A percentile compares a stretch with the other conserved stretches of the same genome.
phyloP scores from a whole-genome alignment of 2,113 vertebrate species.

The Salvelinus alpinus region DNA sequence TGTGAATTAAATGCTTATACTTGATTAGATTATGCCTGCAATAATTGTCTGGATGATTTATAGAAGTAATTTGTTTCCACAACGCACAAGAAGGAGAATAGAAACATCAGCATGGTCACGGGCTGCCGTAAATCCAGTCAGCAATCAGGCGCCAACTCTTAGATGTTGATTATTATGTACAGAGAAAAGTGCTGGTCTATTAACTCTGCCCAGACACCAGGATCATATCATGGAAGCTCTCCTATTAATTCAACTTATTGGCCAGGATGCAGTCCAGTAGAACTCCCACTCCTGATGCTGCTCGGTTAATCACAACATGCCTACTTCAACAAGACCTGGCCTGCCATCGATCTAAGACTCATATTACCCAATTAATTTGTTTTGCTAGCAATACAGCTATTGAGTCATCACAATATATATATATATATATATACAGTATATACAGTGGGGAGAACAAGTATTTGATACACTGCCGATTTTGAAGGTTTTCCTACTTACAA shows the following conservation, averaged over 20 bases:
- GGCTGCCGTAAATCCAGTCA: slow-evolving; percentile 14
- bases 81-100: slow-evolving; percentile 39
- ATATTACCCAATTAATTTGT: neutral
- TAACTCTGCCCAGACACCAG: slow-evolving; percentile 18
- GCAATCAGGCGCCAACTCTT: neutral
- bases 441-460: too few relatives aligned
- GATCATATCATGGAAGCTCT: slow-evolving; percentile 37
- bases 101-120: slow-evolving; percentile 48
- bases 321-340: neutral
- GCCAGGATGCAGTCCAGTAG: neutral
- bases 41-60: slow-evolving; percentile 76
- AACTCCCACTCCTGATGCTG: neutral
- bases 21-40: slow-evolving; percentile 71
- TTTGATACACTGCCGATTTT: too few relatives aligned
- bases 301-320: neutral
- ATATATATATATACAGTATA: too few relatives aligned
- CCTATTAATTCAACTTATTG: slow-evolving; percentile 67
- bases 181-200: neutral
- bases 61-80: slow-evolving; percentile 68
- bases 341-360: neutral
- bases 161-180: neutral
- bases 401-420: slow-evolving; percentile 1
- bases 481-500: too few relatives aligned
- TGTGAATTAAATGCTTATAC: slow-evolving; percentile 71
- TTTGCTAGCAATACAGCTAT: neutral